These are phyloP conservation scores for Pedicia rivosa DNA, from an alignment of 2,888 invertebrate genomes.

Conservation along the genomic window DNA sequence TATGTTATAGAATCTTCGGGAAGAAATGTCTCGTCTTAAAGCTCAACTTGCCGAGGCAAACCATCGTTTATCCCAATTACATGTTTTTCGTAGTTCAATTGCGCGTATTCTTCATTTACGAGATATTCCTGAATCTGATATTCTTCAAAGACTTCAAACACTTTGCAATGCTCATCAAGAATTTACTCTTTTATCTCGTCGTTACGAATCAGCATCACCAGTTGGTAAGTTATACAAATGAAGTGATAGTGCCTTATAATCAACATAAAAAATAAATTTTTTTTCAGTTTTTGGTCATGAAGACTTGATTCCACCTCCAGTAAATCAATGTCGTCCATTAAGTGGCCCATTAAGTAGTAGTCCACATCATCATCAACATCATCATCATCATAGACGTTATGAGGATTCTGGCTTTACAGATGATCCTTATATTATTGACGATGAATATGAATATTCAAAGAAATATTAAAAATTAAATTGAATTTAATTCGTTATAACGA, in stretches of 20 bases:
- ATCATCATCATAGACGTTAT: slow-evolving; percentile 8
- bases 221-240: slow-evolving; percentile 27
- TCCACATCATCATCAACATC: slow-evolving; percentile 10
- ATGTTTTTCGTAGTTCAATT: slow-evolving; percentile 59
- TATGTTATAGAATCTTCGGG: slow-evolving; percentile 41
- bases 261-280: too few relatives aligned
- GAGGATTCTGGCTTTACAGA: slow-evolving; percentile 12
- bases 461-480: too few relatives aligned
- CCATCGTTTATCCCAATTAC: slow-evolving; percentile 59
- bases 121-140: slow-evolving; percentile 58
- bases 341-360: slow-evolving; percentile 25
- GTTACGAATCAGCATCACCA: slow-evolving; percentile 39
- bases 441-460: slow-evolving; percentile 23
- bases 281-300: slow-evolving; percentile 9
- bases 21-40: slow-evolving; percentile 60
- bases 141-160: slow-evolving; percentile 63
- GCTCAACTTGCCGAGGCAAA: slow-evolving; percentile 57
- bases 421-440: slow-evolving; percentile 20
- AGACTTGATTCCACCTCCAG: slow-evolving; percentile 17
- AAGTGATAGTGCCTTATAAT: slow-evolving; percentile 23
- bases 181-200: slow-evolving; percentile 65
- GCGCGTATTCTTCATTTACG: slow-evolving; percentile 57
- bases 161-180: slow-evolving; percentile 75
- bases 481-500: too few relatives aligned
- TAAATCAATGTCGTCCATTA: slow-evolving; percentile 25